Conservation (phyloP, 2,888 invertebrate genomes). For the Tenthredo livida region DNA sequence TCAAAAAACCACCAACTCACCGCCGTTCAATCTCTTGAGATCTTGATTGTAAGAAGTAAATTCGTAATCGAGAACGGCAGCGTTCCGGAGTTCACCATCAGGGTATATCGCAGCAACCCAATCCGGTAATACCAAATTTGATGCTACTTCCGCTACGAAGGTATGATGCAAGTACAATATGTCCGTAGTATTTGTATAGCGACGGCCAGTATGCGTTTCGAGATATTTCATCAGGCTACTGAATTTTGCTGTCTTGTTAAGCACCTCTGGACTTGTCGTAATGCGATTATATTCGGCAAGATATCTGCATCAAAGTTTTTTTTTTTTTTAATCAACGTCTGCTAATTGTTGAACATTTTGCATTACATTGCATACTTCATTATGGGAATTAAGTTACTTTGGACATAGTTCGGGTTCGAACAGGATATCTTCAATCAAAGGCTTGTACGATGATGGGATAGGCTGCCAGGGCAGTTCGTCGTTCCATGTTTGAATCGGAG, state of each 20-base stretch:
- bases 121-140: constrained; percentile 80
- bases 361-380: neutral
- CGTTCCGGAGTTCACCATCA: constrained; percentile 80
- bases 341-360: neutral
- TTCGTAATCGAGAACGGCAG: constrained; percentile 80
- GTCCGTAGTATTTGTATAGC: constrained; percentile 57
- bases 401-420: constrained; percentile 65
- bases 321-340: too few relatives aligned
- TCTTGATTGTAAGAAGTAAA: constrained; percentile 80
- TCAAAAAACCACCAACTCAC: constrained; percentile 66
- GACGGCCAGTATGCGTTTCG: constrained; percentile 59
- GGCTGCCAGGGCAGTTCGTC: constrained; percentile 84
- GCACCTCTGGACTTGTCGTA: constrained; percentile 56
- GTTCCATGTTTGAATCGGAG: constrained; percentile 81
- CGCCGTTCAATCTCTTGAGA: constrained; percentile 80
- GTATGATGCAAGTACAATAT: constrained; percentile 65
- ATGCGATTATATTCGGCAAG: constrained; percentile 62
- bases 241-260: constrained; percentile 31
- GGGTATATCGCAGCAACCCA: constrained; percentile 80
- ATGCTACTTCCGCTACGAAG: constrained; percentile 77
- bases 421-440: constrained; percentile 60
- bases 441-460: constrained; percentile 78
- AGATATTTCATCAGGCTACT: constrained; percentile 61
- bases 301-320: constrained; percentile 60
- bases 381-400: constrained; percentile 51